Percentiles rank a stretch among this genome's conserved stretches.
Evolutionary conservation across 1,140 invertebrate species (phyloP).

Genomic region (Drosophila sp.): DNA sequence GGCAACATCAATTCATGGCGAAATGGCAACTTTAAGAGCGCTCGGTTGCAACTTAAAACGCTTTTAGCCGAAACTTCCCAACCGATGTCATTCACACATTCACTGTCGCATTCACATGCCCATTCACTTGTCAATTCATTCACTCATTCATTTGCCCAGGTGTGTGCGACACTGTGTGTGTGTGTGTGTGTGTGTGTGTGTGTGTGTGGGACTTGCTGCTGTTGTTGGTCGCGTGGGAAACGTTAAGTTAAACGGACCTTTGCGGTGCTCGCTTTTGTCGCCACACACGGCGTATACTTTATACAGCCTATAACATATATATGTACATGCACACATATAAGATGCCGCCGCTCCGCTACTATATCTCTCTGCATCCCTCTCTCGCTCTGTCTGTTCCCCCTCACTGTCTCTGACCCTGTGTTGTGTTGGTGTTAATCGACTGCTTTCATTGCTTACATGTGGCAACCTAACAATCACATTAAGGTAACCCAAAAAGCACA

Average conservation of each 20-base stretch:
- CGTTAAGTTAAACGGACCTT: conserved; percentile 76
- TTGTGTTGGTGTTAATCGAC: conserved; percentile 69
- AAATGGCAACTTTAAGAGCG: conserved; percentile 35
- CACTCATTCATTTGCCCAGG: conserved; percentile 19
- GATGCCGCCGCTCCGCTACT: neutral
- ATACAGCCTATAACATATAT: conserved; percentile 31
- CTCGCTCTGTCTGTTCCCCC: neutral
- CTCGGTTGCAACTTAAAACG: conserved; percentile 8
- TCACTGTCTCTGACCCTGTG: conserved; percentile 13
- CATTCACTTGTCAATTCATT: conserved; percentile 13
- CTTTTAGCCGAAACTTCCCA: conserved; percentile 19
- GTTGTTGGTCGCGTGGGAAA: conserved; percentile 54
- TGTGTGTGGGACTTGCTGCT: conserved; percentile 1
- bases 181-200: neutral
- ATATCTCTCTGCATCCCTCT: neutral
- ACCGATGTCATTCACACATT: conserved; percentile 10
- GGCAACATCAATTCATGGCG: conserved; percentile 39
- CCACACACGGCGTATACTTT: conserved; percentile 45
- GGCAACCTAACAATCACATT: conserved; percentile 72
- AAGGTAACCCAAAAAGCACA: conserved; percentile 74
- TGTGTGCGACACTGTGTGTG: conserved; percentile 11
- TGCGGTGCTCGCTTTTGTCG: conserved; percentile 60
- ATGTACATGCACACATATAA: conserved; percentile 13
- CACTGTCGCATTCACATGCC: conserved; percentile 2
- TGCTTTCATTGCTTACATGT: conserved; percentile 49